A percentile compares a stretch with the other conserved stretches of the same genome.
phyloP scores from a whole-genome alignment of 2,797 vertebrate genomes.

The Sebastes vulpes region DNA sequence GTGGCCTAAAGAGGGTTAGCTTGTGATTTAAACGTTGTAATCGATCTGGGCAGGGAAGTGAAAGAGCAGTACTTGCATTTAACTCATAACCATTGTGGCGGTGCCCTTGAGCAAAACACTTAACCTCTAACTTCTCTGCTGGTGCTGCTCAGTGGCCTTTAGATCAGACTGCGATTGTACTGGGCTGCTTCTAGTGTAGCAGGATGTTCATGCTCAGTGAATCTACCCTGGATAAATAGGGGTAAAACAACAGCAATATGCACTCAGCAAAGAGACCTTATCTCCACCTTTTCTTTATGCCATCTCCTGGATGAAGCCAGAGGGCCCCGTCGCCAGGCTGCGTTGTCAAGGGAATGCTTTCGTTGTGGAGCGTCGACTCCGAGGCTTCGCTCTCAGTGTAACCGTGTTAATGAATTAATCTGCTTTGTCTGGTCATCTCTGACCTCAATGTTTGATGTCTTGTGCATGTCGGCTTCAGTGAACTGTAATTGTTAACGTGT shows the following conservation, averaged over 20 bases:
- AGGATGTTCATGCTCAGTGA: not conserved
- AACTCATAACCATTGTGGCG: not conserved
- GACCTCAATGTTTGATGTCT: slow-evolving; percentile 35
- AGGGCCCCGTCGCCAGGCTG: slow-evolving; percentile 1
- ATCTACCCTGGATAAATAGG: not conserved
- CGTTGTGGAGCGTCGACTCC: slow-evolving; percentile 11
- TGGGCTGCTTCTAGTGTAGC: not conserved
- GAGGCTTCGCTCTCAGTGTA: not conserved
- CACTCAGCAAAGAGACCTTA: slow-evolving; percentile 42
- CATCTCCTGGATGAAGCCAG: slow-evolving; percentile 13
- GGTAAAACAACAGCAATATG: not conserved
- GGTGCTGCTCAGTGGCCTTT: not conserved
- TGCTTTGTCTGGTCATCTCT: slow-evolving; percentile 51
- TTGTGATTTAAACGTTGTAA: not conserved
- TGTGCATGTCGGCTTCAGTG: slow-evolving; percentile 25
- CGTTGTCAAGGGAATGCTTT: slow-evolving; percentile 46
- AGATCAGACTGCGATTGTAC: not conserved
- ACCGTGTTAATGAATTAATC: slow-evolving; percentile 52
- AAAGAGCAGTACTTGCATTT: not conserved
- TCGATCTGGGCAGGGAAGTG: not conserved
- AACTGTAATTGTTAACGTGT: slow-evolving; percentile 47
- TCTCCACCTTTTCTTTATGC: slow-evolving; percentile 36
- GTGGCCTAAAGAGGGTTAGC: not conserved
- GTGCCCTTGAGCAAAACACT: not conserved
- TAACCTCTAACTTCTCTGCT: not conserved